Evolutionary conservation across 2,888 invertebrate species (phyloP).

Genomic region (Mimas tiliae): DNA sequence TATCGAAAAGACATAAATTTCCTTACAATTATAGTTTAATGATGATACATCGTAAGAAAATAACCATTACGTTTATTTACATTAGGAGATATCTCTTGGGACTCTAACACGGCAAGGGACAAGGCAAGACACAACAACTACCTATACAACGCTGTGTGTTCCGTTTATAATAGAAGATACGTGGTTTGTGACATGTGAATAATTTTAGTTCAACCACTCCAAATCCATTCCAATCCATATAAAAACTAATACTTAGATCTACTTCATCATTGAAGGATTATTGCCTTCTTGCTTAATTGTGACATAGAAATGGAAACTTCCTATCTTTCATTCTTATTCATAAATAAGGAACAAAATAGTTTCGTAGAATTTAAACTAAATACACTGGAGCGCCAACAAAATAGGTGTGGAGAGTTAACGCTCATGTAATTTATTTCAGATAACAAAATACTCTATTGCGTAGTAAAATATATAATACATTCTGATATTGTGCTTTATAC

Average conservation of each 20-base stretch:
- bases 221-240: too few relatives aligned
- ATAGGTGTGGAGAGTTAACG: too few relatives aligned
- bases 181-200: not conserved
- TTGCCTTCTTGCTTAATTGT: too few relatives aligned
- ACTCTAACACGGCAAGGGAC: constrained; percentile 5
- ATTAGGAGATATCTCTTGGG: constrained; percentile 14
- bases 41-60: constrained; percentile 21
- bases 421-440: too few relatives aligned
- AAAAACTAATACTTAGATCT: too few relatives aligned
- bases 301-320: too few relatives aligned
- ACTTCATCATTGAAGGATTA: too few relatives aligned
- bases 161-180: not conserved
- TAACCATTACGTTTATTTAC: constrained; percentile 16
- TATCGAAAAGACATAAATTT: constrained; percentile 14
- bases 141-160: constrained; percentile 24
- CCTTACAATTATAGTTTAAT: constrained; percentile 16
- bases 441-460: too few relatives aligned
- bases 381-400: too few relatives aligned
- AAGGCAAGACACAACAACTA: constrained; percentile 9
- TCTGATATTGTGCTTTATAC: not conserved
- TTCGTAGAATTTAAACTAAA: too few relatives aligned
- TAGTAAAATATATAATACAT: too few relatives aligned
- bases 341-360: not conserved
- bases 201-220: too few relatives aligned
- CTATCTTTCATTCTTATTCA: not conserved